These are phyloP conservation scores for Phallusia fumigata DNA, from an alignment of 23 tunicate species.

Conservation along the genomic window DNA sequence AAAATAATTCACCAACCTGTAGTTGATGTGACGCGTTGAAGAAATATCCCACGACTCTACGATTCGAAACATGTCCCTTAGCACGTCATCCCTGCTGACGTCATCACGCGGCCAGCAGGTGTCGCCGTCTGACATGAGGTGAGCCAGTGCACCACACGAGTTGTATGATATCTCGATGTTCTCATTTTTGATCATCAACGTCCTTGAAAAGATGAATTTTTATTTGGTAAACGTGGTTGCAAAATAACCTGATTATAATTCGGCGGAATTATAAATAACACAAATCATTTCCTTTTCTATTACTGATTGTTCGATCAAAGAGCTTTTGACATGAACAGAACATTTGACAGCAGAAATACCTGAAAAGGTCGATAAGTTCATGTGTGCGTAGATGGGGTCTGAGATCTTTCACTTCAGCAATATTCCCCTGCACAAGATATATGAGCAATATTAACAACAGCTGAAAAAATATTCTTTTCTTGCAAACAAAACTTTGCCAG, in stretches of 20 bases:
- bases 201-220: background rate
- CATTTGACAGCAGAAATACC: too few relatives aligned
- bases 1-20: constrained; percentile 49
- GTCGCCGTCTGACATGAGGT: constrained; percentile 59
- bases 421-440: constrained; percentile 53
- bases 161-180: constrained; percentile 77
- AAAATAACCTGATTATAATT: too few relatives aligned
- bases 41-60: constrained; percentile 54
- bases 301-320: too few relatives aligned
- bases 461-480: too few relatives aligned
- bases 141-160: constrained; percentile 78
- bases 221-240: too few relatives aligned
- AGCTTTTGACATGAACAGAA: background rate
- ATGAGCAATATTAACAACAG: too few relatives aligned
- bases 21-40: constrained; percentile 54
- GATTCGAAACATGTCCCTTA: constrained; percentile 36
- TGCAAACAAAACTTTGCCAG: too few relatives aligned
- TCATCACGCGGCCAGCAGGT: constrained; percentile 31
- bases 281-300: too few relatives aligned
- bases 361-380: constrained; percentile 20
- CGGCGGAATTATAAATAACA: too few relatives aligned
- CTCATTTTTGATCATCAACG: constrained; percentile 3
- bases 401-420: constrained; percentile 61
- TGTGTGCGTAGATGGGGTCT: constrained; percentile 39
- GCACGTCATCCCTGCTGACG: constrained; percentile 16